A percentile compares a stretch with the other conserved stretches of the same genome.
These are phyloP conservation scores for human DNA, from an alignment of 2,113 vertebrate species.

Conservation along the genomic window DNA sequence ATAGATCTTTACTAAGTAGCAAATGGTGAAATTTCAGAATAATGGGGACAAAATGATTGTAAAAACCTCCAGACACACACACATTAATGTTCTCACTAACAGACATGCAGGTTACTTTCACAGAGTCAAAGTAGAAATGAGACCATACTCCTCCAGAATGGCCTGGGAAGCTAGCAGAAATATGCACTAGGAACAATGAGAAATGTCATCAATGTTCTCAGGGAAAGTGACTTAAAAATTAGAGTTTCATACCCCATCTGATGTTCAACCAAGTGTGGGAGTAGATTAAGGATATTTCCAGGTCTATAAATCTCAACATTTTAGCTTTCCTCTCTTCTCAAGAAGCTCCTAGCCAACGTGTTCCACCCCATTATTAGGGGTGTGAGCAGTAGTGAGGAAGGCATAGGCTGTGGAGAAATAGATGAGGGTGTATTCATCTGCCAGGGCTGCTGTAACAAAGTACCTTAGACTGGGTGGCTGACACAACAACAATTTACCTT, in stretches of 20 bases:
- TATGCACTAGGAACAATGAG: not conserved
- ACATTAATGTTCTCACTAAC: not conserved
- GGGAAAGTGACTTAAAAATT: not conserved
- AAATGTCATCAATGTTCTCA: not conserved
- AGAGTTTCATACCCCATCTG: not conserved
- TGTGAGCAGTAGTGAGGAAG: not conserved
- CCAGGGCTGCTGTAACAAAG: not conserved
- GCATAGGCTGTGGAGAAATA: not conserved
- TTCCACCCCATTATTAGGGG: not conserved
- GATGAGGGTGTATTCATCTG: not conserved
- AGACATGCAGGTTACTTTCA: not conserved
- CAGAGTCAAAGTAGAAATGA: no score
- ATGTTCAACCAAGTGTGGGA: not conserved
- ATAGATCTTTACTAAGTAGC: fast-evolving
- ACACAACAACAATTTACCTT: not conserved
- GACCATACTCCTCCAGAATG: not conserved
- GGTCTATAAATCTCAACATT: not conserved
- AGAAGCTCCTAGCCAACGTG: not conserved
- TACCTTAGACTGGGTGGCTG: not conserved
- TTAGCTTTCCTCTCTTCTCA: not conserved
- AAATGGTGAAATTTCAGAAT: not conserved
- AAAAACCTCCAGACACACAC: not conserved
- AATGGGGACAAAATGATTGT: not conserved
- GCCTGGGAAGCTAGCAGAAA: not conserved
- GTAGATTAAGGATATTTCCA: not conserved